Conservation (phyloP, 2,113 vertebrate genomes). For the Thunnus maccoyii region DNA sequence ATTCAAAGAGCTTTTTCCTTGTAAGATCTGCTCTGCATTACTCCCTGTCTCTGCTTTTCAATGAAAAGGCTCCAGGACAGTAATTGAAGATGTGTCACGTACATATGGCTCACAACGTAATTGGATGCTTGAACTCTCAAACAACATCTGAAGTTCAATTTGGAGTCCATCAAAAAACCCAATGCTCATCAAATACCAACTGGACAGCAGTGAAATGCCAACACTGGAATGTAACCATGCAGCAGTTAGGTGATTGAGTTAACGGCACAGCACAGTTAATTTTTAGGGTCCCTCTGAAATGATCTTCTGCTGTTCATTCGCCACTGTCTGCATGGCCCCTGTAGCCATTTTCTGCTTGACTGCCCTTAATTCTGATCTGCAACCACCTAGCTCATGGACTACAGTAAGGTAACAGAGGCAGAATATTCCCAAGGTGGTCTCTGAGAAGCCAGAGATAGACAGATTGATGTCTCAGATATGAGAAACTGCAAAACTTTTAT, state of each 20-base stretch:
- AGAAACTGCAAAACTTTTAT: conserved; percentile 58
- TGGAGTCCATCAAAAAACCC: conserved; percentile 64
- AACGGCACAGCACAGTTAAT: conserved; percentile 71
- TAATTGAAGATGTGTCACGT: conserved; percentile 69
- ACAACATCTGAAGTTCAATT: conserved; percentile 74
- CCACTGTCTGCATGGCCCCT: conserved; percentile 53
- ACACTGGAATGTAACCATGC: conserved; percentile 60
- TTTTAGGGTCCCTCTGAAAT: conserved; percentile 76
- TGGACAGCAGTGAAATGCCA: conserved; percentile 49
- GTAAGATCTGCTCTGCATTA: conserved; percentile 4
- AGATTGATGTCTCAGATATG: conserved; percentile 49
- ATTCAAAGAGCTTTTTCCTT: not conserved
- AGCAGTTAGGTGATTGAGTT: conserved; percentile 60
- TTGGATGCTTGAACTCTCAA: conserved; percentile 66
- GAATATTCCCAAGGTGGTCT: conserved; percentile 65
- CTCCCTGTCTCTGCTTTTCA: conserved; percentile 7
- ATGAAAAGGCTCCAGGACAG: conserved; percentile 35
- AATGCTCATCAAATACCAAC: conserved; percentile 60
- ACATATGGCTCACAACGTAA: conserved; percentile 54
- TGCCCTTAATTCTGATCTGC: conserved; percentile 76
- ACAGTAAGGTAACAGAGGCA: conserved; percentile 48
- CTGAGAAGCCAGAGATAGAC: conserved; percentile 48
- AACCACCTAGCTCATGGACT: conserved; percentile 49
- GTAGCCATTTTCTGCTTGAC: conserved; percentile 83
- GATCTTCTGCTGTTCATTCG: conserved; percentile 72